phyloP scores from a whole-genome alignment of 2,888 invertebrate species.

The Drosophila phalerata region DNA sequence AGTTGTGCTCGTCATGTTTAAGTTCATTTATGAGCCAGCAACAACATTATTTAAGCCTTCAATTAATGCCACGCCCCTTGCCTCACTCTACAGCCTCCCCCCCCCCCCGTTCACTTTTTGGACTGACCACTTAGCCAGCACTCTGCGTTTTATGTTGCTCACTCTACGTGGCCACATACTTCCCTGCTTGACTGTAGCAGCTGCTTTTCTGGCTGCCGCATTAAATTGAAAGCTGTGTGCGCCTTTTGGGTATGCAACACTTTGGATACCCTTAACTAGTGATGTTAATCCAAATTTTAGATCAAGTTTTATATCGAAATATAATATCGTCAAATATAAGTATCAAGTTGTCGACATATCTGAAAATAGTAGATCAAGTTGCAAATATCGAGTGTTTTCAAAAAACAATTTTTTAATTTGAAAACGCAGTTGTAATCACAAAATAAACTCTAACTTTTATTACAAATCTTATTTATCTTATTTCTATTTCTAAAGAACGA shows the following conservation, averaged over 20 bases:
- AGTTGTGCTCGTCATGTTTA: conserved; percentile 26
- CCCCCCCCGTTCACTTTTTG: not conserved
- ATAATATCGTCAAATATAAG: too few species aligned
- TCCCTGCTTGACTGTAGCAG: not conserved
- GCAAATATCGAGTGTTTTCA: too few species aligned
- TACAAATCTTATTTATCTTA: too few species aligned
- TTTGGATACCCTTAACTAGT: conserved; percentile 28
- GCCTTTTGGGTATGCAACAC: conserved; percentile 43
- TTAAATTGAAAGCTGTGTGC: conserved; percentile 19
- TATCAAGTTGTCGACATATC: too few species aligned
- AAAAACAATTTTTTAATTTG: too few species aligned
- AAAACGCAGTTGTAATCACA: too few species aligned
- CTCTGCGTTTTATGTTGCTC: conserved; percentile 49
- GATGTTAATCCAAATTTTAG: too few species aligned
- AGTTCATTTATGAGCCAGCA: not conserved
- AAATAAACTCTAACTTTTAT: too few species aligned
- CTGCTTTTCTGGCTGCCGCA: conserved; percentile 8
- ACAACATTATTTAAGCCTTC: conserved; percentile 30
- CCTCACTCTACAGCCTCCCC: not conserved
- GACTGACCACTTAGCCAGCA: conserved; percentile 30
- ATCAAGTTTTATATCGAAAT: too few species aligned
- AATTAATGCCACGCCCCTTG: not conserved
- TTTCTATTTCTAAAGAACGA: too few species aligned
- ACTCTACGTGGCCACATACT: conserved; percentile 42
- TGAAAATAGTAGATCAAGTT: too few species aligned